Conservation (phyloP, 2,113 vertebrate genomes). For the Parus major region DNA sequence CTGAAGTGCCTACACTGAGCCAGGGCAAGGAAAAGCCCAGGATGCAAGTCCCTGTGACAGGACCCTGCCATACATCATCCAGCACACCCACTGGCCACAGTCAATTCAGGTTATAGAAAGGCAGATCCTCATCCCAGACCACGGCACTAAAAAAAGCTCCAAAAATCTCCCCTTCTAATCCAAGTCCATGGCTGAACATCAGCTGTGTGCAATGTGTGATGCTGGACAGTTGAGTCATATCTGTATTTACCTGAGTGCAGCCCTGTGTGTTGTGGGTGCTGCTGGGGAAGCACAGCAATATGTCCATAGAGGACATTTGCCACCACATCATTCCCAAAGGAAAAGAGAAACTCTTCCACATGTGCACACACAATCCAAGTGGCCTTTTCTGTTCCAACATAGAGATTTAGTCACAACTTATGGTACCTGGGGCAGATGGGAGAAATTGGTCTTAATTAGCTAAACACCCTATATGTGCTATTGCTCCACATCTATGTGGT, state of each 20-base stretch:
- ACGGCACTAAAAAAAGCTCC: neutral
- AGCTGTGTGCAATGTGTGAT: neutral
- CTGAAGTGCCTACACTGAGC: neutral
- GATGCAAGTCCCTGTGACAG: neutral
- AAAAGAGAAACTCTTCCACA: neutral
- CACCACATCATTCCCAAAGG: neutral
- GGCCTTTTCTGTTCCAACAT: neutral
- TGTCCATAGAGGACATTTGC: neutral
- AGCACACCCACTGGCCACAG: neutral
- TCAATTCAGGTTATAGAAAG: neutral
- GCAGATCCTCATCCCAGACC: neutral
- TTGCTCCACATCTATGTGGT: conserved; percentile 9
- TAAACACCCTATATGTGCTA: neutral
- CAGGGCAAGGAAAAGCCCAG: neutral
- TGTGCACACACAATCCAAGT: neutral
- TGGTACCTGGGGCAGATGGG: neutral
- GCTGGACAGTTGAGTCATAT: neutral
- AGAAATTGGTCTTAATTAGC: conserved; percentile 44
- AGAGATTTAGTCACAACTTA: neutral
- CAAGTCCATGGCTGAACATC: neutral
- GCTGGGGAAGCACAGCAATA: neutral
- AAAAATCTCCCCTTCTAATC: neutral
- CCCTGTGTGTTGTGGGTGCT: neutral
- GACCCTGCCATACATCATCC: neutral
- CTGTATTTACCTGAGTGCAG: neutral